Conservation (phyloP, 2,888 invertebrate species). For the Chorisops tibialis region DNA sequence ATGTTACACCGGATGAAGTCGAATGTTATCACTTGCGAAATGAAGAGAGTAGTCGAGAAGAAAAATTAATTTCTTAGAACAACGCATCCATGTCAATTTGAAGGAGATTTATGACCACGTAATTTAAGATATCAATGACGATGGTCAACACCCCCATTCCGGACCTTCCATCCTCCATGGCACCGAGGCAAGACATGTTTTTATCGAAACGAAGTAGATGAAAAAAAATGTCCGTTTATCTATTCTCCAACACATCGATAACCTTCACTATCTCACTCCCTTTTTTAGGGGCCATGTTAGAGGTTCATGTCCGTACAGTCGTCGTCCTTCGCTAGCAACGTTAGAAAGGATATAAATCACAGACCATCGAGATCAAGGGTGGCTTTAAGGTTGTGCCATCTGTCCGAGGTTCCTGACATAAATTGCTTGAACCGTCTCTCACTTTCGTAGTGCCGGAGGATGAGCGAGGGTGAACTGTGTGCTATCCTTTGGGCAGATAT, state of each 20-base stretch:
- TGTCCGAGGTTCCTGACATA: slow-evolving; percentile 31
- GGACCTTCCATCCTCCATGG: too few relatives aligned
- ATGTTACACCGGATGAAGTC: background rate
- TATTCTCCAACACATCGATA: too few relatives aligned
- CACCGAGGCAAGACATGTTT: too few relatives aligned
- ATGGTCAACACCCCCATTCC: too few relatives aligned
- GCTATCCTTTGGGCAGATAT: background rate
- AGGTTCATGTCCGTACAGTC: background rate
- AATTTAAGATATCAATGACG: slow-evolving; percentile 23
- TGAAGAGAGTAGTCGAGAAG: background rate
- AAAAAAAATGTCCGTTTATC: too few relatives aligned
- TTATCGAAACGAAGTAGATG: too few relatives aligned
- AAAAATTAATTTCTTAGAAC: slow-evolving; percentile 33
- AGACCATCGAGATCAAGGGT: slow-evolving; percentile 30
- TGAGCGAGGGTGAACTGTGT: background rate
- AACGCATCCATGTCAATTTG: slow-evolving; percentile 35
- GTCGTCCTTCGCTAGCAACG: slow-evolving; percentile 23
- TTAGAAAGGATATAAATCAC: slow-evolving; percentile 30
- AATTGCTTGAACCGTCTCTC: slow-evolving; percentile 20
- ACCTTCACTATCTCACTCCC: too few relatives aligned
- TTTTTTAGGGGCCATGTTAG: too few relatives aligned
- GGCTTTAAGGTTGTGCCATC: slow-evolving; percentile 33
- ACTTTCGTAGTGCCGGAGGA: background rate
- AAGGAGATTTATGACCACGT: slow-evolving; percentile 37
- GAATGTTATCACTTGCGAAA: background rate